Conservation (phyloP, 2,113 vertebrate genomes). For the Pelobates fuscus region DNA sequence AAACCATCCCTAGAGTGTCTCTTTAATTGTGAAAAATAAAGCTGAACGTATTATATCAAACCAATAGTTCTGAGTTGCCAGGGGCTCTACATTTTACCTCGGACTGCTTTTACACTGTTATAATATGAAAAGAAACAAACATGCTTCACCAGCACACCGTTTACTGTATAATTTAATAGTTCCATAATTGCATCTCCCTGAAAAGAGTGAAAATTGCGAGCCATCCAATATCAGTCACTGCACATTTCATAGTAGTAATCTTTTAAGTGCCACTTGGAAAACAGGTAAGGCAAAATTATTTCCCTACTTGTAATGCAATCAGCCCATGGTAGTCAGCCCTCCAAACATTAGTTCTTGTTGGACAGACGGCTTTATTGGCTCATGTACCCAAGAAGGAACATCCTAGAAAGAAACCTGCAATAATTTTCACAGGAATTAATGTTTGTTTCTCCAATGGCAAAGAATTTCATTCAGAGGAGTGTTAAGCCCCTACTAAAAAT, state of each 20-base stretch:
- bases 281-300: slow-evolving; percentile 33
- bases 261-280: slow-evolving; percentile 48
- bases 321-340: slow-evolving; percentile 25
- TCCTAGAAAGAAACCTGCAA: slow-evolving; percentile 29
- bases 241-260: slow-evolving; percentile 37
- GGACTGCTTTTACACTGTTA: no score
- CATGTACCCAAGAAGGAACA: slow-evolving; percentile 15
- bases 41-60: no score
- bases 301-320: slow-evolving; percentile 39
- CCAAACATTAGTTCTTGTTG: slow-evolving; percentile 43
- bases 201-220: slow-evolving; percentile 7
- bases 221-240: slow-evolving; percentile 28
- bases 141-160: slow-evolving; percentile 29
- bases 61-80: no score
- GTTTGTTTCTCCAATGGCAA: slow-evolving; percentile 19
- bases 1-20: no score
- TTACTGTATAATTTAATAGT: slow-evolving; percentile 28
- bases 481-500: slow-evolving; percentile 37
- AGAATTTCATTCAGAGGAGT: slow-evolving; percentile 36
- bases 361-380: slow-evolving; percentile 38
- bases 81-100: no score
- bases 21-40: no score
- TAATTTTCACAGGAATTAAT: slow-evolving; percentile 20
- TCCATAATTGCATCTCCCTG: slow-evolving; percentile 29
- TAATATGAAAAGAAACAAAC: neutral